Conservation (phyloP, 1,140 invertebrate genomes). For the Atta texana region DNA sequence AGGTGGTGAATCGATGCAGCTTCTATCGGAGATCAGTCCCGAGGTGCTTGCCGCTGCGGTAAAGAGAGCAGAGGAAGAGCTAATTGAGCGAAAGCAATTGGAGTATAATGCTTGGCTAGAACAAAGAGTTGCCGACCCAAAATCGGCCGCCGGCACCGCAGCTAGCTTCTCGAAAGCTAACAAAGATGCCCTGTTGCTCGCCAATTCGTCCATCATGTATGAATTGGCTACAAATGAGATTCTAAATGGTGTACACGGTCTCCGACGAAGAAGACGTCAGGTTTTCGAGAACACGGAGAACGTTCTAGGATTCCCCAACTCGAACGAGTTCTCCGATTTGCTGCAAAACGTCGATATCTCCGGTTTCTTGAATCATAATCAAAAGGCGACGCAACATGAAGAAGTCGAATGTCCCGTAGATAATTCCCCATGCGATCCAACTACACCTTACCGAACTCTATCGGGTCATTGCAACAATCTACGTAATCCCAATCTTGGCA, state of each 20-base stretch:
- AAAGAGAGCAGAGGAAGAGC: slow-evolving; percentile 91
- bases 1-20: not conserved
- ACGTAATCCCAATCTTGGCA: slow-evolving; percentile 93
- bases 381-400: slow-evolving; percentile 86
- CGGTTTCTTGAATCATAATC: slow-evolving; percentile 86
- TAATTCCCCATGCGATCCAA: slow-evolving; percentile 91
- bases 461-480: slow-evolving; percentile 97
- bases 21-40: slow-evolving; percentile 82
- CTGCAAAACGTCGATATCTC: slow-evolving; percentile 92
- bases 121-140: slow-evolving; percentile 90
- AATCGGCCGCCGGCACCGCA: slow-evolving; percentile 94
- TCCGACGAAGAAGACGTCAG: slow-evolving; percentile 90
- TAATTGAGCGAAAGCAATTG: slow-evolving; percentile 90
- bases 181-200: slow-evolving; percentile 91
- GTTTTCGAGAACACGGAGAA: slow-evolving; percentile 89
- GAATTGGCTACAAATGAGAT: slow-evolving; percentile 95
- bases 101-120: slow-evolving; percentile 92
- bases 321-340: slow-evolving; percentile 90
- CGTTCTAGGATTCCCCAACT: slow-evolving; percentile 88
- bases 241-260: slow-evolving; percentile 89
- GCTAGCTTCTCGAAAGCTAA: slow-evolving; percentile 96
- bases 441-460: slow-evolving; percentile 92
- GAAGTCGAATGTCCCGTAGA: slow-evolving; percentile 87
- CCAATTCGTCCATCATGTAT: slow-evolving; percentile 95
- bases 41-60: slow-evolving; percentile 88